A percentile compares a stretch with the other conserved stretches of the same genome.
These are phyloP conservation scores for Podilymbus podiceps DNA, from an alignment of 2,113 vertebrate genomes.

Conservation along the genomic window DNA sequence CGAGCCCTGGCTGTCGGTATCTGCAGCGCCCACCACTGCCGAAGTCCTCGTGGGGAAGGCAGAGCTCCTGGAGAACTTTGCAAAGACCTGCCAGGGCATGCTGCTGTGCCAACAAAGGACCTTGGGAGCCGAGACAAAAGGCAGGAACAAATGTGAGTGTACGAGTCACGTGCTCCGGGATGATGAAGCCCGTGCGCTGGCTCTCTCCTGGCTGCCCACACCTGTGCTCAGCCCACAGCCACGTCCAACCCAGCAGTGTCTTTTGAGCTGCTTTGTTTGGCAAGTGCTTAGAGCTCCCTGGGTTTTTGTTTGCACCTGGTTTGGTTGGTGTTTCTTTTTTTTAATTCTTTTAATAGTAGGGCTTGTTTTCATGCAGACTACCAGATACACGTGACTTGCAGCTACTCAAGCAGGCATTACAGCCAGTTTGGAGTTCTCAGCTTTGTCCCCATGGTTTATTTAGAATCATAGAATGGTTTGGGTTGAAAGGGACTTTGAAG, in stretches of 20 bases:
- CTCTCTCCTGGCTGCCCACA: neutral
- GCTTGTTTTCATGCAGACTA: neutral
- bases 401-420: no score
- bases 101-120: neutral
- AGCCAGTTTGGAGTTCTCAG: neutral
- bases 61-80: neutral
- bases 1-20: neutral
- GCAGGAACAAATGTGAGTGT: neutral
- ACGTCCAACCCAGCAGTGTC: neutral
- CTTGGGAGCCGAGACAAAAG: neutral
- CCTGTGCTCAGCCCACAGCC: neutral
- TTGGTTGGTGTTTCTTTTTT: neutral
- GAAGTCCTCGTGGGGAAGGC: neutral
- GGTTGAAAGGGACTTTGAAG: no score
- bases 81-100: neutral
- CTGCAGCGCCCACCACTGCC: neutral
- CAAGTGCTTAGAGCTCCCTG: neutral
- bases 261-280: neutral
- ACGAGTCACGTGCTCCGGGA: fast-evolving
- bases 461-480: no score
- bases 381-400: neutral
- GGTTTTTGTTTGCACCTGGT: neutral
- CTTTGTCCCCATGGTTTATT: neutral
- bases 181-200: fast-evolving
- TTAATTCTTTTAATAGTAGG: neutral